Percentiles rank a stretch among this genome's conserved stretches.
Evolutionary conservation across 2,888 invertebrate genomes (phyloP).

Genomic region (Microplitis deprimator): DNA sequence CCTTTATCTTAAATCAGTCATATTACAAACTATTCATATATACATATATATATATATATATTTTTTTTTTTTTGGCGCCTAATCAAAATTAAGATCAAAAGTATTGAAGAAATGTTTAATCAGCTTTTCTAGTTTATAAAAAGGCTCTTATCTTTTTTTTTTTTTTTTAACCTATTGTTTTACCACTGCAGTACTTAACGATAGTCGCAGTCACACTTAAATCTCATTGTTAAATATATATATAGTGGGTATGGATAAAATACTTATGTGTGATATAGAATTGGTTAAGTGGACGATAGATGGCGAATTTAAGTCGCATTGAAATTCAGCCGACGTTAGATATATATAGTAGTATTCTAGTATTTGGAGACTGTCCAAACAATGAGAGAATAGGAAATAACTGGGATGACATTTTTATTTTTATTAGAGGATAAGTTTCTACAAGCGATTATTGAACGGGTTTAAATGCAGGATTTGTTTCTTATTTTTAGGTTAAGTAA

Average conservation of each 20-base stretch:
- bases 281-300: neutral
- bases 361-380: constrained; percentile 41
- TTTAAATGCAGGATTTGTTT: neutral
- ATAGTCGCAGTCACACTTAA: neutral
- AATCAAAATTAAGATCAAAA: too few relatives aligned
- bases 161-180: neutral
- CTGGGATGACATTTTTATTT: neutral
- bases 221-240: neutral
- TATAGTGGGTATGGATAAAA: neutral
- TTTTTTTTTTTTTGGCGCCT: too few relatives aligned
- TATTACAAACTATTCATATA: neutral
- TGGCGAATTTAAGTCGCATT: constrained; percentile 39
- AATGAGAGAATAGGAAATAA: neutral
- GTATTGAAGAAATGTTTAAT: neutral
- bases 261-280: neutral
- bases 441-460: neutral
- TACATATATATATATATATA: too few relatives aligned
- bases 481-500: neutral
- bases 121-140: neutral
- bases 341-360: constrained; percentile 27
- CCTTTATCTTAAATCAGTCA: neutral
- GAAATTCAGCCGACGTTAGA: constrained; percentile 47
- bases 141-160: neutral
- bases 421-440: neutral
- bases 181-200: neutral